A percentile compares a stretch with the other conserved stretches of the same genome.
Conservation (phyloP, 2,113 vertebrate genomes). For the Camelus bactrianus region DNA sequence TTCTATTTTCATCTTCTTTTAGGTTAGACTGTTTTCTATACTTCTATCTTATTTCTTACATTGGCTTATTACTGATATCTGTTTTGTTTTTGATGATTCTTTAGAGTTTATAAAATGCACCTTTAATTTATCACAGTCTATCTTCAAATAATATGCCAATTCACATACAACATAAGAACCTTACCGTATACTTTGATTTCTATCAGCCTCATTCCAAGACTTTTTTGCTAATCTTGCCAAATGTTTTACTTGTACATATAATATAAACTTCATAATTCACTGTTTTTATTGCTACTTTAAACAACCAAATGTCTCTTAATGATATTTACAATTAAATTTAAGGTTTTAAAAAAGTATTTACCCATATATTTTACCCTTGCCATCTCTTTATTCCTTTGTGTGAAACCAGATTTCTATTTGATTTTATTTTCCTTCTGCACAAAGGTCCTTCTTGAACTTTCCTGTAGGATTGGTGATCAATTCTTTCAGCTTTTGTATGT, state of each 20-base stretch:
- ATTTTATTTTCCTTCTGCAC: neutral
- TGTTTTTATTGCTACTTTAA: neutral
- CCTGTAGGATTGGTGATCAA: neutral
- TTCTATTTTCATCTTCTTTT: conserved; percentile 8
- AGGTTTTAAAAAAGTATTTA: neutral
- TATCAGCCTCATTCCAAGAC: neutral
- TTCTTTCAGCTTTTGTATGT: neutral
- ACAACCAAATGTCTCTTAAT: neutral
- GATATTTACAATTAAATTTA: neutral
- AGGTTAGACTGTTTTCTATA: neutral
- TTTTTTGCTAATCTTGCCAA: neutral
- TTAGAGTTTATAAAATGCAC: neutral
- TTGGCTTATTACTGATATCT: neutral
- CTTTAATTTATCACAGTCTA: neutral
- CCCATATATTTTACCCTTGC: neutral
- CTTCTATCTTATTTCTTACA: neutral
- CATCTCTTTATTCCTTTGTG: neutral
- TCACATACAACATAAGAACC: neutral
- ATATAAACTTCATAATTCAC: neutral
- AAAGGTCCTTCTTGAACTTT: neutral
- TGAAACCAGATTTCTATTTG: neutral
- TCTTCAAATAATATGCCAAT: neutral
- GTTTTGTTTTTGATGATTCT: neutral
- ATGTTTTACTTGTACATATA: neutral
- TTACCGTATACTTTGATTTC: neutral